Evolutionary conservation across 2,888 invertebrate genomes (phyloP).

Genomic region (Eupeodes latifasciatus): DNA sequence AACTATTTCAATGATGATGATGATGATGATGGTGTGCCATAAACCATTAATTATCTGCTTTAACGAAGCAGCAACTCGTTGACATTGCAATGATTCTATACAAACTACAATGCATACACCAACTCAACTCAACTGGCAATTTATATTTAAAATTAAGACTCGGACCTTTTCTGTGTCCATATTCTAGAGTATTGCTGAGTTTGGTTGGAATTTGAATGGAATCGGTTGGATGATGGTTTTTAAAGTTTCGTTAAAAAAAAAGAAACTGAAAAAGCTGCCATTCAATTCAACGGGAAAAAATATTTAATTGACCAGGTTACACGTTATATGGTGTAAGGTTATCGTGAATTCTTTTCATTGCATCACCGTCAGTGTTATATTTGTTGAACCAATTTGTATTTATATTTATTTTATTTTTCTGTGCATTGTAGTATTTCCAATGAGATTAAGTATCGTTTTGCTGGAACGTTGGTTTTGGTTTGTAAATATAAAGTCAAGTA

Average conservation of each 20-base stretch:
- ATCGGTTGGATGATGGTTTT: background rate
- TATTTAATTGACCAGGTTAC: slow-evolving; percentile 28
- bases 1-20: background rate
- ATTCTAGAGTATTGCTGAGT: background rate
- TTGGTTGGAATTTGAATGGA: background rate
- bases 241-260: background rate
- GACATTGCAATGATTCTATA: slow-evolving; percentile 11
- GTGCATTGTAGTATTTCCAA: background rate
- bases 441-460: background rate
- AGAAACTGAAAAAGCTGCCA: background rate
- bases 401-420: background rate
- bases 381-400: background rate
- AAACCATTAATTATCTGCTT: slow-evolving; percentile 17
- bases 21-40: background rate
- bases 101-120: background rate
- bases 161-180: background rate
- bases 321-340: background rate
- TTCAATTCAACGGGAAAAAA: slow-evolving; percentile 7
- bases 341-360: background rate
- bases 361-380: background rate
- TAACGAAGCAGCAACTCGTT: slow-evolving; percentile 22
- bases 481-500: no score
- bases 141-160: slow-evolving; percentile 10
- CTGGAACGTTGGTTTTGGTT: background rate
- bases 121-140: background rate